These are phyloP conservation scores for Otocyon megalotis DNA, from an alignment of 2,113 vertebrate genomes.

Conservation along the genomic window DNA sequence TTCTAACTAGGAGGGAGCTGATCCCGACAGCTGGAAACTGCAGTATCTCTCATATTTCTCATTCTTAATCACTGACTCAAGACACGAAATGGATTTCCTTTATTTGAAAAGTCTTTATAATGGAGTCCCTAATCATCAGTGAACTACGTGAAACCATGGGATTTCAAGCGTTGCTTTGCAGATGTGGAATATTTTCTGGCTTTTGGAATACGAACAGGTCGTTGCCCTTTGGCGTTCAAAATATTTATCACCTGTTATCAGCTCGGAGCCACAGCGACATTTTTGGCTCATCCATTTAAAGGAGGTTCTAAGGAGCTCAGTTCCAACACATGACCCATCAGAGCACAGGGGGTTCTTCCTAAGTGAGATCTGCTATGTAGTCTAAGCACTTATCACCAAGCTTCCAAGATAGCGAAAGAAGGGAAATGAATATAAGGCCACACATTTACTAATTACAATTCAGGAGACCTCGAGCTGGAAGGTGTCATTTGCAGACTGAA, in stretches of 20 bases:
- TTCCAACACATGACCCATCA: neutral
- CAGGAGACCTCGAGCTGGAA: neutral
- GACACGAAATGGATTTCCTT: neutral
- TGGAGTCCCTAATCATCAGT: slow-evolving; percentile 31
- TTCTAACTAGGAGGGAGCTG: neutral
- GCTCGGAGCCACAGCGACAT: neutral
- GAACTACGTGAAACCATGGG: neutral
- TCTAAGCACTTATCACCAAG: neutral
- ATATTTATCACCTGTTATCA: neutral
- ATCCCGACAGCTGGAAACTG: neutral
- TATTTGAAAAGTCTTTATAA: slow-evolving; percentile 2
- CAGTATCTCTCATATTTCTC: neutral
- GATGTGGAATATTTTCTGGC: neutral
- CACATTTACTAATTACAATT: slow-evolving; percentile 13
- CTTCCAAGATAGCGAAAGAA: neutral
- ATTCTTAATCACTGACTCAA: neutral
- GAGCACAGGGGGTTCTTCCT: neutral
- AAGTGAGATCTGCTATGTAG: neutral
- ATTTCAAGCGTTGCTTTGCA: slow-evolving; percentile 28
- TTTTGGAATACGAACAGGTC: neutral
- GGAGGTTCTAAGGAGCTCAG: neutral
- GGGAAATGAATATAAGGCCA: slow-evolving; percentile 15
- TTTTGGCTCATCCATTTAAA: neutral
- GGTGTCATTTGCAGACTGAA: neutral
- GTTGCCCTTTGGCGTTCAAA: neutral